These are phyloP conservation scores for Steatocranus sp. DNA, from an alignment of 2,797 vertebrate genomes.

Conservation along the genomic window DNA sequence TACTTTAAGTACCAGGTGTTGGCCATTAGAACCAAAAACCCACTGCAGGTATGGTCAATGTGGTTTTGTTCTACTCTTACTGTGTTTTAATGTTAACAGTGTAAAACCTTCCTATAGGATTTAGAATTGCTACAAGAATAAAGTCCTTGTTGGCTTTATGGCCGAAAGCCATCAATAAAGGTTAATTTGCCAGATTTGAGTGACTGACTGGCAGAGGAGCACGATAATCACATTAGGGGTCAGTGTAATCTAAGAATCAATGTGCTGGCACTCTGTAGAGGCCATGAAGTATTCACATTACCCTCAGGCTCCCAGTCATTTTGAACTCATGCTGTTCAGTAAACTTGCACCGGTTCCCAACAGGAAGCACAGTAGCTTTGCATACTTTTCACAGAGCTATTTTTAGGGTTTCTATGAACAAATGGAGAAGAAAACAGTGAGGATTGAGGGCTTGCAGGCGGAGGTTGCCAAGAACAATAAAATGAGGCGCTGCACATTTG, in stretches of 20 bases:
- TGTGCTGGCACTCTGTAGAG: not conserved
- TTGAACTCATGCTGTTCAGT: not conserved
- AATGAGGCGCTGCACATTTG: not conserved
- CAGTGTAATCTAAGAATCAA: not conserved
- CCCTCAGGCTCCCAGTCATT: not conserved
- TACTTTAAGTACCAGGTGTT: constrained; percentile 91
- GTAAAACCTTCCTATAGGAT: not conserved
- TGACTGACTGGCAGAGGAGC: not conserved
- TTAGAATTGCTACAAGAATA: not conserved
- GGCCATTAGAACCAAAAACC: constrained; percentile 89
- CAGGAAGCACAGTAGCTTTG: not conserved
- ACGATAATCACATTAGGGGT: not conserved
- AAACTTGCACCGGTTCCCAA: not conserved
- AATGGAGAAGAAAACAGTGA: not conserved
- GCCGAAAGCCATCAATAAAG: not conserved
- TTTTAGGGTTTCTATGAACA: not conserved
- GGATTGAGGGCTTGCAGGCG: not conserved
- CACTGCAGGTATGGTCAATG: constrained; percentile 76
- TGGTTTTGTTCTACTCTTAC: not conserved
- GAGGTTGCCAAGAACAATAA: constrained; percentile 2
- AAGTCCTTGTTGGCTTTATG: not conserved
- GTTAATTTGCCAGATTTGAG: not conserved
- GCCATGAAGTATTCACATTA: not conserved
- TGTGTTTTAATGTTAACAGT: not conserved
- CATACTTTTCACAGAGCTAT: not conserved